phyloP scores from a whole-genome alignment of 2,113 vertebrate genomes.

The Piprites chloris region DNA sequence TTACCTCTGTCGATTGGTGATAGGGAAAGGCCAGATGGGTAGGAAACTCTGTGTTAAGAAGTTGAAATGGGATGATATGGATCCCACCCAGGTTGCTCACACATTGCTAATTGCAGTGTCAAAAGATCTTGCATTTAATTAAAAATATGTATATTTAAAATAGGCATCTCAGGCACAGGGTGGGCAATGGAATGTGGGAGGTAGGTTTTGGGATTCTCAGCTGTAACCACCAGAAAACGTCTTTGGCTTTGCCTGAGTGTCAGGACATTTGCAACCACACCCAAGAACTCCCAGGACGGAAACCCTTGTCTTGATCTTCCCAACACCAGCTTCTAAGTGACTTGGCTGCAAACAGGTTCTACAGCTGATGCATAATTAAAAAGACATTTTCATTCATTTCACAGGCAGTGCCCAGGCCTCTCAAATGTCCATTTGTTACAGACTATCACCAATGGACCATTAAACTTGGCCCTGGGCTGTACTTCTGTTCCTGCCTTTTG shows the following conservation, averaged over 20 bases:
- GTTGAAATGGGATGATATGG: background rate
- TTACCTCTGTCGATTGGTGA: background rate
- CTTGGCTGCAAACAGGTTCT: background rate
- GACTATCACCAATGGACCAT: background rate
- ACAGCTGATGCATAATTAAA: slow-evolving; percentile 24
- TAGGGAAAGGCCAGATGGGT: background rate
- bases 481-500: background rate
- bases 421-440: slow-evolving; percentile 5
- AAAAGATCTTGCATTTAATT: background rate
- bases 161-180: background rate
- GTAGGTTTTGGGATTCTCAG: background rate
- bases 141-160: fast-evolving
- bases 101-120: background rate
- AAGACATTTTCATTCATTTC: slow-evolving; percentile 30
- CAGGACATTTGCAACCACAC: background rate
- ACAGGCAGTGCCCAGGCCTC: background rate
- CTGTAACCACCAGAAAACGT: background rate
- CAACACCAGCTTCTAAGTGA: background rate
- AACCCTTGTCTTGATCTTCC: background rate
- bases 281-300: background rate
- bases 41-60: background rate
- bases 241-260: background rate
- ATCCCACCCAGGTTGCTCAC: slow-evolving; percentile 32
- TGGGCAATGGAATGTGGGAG: fast-evolving
- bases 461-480: background rate